Conservation (phyloP, 2,113 vertebrate species). For the Lepus timidus region DNA sequence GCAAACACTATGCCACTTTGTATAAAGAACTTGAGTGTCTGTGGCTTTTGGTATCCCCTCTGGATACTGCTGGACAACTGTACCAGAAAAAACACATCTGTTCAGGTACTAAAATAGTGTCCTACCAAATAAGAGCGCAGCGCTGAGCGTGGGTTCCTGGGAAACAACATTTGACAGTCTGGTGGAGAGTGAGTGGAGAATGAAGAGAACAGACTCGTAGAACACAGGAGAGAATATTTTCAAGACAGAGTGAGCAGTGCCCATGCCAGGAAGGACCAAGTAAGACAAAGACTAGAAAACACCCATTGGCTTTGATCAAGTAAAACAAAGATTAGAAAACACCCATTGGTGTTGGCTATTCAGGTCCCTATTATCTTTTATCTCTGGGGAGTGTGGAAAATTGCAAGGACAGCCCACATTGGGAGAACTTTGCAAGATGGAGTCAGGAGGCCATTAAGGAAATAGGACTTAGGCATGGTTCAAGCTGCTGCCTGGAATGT, state of each 20-base stretch:
- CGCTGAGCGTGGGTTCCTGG: neutral
- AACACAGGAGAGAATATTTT: neutral
- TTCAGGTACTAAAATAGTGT: constrained; percentile 42
- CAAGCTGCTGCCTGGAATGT: no score
- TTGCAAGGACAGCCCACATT: no score
- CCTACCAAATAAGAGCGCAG: constrained; percentile 16
- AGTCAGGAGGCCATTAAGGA: no score
- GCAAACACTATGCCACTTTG: neutral
- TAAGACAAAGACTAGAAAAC: neutral
- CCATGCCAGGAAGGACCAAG: neutral
- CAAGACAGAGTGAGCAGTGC: neutral
- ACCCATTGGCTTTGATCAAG: neutral
- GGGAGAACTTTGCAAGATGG: no score
- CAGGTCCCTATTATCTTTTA: neutral
- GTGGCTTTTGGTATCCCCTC: neutral
- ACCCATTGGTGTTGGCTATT: neutral
- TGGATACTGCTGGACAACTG: constrained; percentile 6
- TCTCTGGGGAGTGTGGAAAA: neutral
- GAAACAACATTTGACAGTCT: neutral
- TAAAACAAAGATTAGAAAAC: neutral
- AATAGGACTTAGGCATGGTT: no score
- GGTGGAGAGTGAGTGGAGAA: neutral
- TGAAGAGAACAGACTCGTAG: neutral
- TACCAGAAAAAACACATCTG: neutral
- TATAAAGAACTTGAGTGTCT: neutral